Base-by-base conservation (phyloP, 2,797 vertebrate species). In the Ctenosaura bakeri region DNA sequence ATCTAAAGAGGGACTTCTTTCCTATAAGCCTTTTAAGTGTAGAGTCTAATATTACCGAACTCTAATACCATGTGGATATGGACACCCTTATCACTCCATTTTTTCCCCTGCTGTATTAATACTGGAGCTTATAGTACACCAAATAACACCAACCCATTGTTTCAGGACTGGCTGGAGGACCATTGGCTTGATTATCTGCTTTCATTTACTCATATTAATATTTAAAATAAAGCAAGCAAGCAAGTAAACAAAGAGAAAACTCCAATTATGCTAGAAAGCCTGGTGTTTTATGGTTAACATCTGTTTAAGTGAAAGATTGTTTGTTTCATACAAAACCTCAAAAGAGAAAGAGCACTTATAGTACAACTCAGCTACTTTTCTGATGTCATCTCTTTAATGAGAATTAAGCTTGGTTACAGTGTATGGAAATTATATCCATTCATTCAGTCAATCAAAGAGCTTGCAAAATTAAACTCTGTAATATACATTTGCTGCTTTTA, bases 371-470 rank as follows among this genome's bases (percentile, higher is more conserved):
- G 85, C 32, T 89, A 86, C 38, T 8, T 81, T 90, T 32, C 42
- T 62, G 2, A 85, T 90, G 89, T 89, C 32, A 89, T 12, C 24
- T 42, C 2, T 85, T 94, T 83, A 89, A 84, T 94, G 79, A 52
- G 42, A 87, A 82, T 38, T 10, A 38, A 38, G 42, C 52, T 80
- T 80, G 84, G 26, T 32, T 32, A 22, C 26, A 80, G 12, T 32
- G 42, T 35, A 79, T 74, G 38, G 71, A 89, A 59, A 89, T 89
- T 32, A 54, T 56, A 62, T 66, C 32, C 52, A 42, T 32, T 50
- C 18, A 2, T n/a, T 38, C 69, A 66, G 14, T 87, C 74, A 38
- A 20, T 66, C 35, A 35, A 52, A 32, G 0, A 76, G 14, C 56
- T 74, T 66, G 59, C 22, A 66, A 50, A 66, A 76, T 66, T 79